A percentile compares a stretch with the other conserved stretches of the same genome.
These are phyloP conservation scores for Halictus quadricinctus DNA, from an alignment of 2,888 invertebrate genomes.

Conservation along the genomic window DNA sequence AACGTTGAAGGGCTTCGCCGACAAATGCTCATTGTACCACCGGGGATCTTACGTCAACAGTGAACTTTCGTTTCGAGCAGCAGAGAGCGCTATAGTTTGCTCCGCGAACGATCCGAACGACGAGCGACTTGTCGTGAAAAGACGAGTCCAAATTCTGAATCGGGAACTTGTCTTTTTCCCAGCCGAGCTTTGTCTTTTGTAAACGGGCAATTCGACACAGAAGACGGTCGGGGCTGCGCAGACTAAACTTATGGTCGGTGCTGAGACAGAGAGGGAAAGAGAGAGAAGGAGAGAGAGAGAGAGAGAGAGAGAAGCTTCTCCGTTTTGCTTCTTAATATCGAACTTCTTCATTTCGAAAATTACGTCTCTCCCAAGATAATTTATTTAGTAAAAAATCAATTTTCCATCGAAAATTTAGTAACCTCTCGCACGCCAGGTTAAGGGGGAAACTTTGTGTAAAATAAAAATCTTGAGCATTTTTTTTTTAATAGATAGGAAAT, in stretches of 20 bases:
- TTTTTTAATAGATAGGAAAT: no score
- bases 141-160: not conserved
- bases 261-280: no score
- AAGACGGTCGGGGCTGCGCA: not conserved
- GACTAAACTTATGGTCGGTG: not conserved
- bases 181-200: not conserved
- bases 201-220: not conserved
- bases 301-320: no score
- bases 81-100: not conserved
- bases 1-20: slow-evolving; percentile 38
- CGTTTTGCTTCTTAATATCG: no score
- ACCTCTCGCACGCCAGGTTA: no score
- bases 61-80: slow-evolving; percentile 47
- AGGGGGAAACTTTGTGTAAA: no score
- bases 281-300: no score
- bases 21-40: slow-evolving; percentile 33
- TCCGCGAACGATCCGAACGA: not conserved
- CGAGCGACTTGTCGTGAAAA: not conserved
- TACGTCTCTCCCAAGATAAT: no score
- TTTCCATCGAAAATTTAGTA: no score
- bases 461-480: no score
- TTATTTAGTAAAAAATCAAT: no score
- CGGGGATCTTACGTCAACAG: slow-evolving; percentile 34
- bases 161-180: not conserved
- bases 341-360: no score